A percentile compares a stretch with the other conserved stretches of the same genome.
These are phyloP conservation scores for Nicator chloris DNA, from an alignment of 2,113 vertebrate genomes.

Conservation along the genomic window DNA sequence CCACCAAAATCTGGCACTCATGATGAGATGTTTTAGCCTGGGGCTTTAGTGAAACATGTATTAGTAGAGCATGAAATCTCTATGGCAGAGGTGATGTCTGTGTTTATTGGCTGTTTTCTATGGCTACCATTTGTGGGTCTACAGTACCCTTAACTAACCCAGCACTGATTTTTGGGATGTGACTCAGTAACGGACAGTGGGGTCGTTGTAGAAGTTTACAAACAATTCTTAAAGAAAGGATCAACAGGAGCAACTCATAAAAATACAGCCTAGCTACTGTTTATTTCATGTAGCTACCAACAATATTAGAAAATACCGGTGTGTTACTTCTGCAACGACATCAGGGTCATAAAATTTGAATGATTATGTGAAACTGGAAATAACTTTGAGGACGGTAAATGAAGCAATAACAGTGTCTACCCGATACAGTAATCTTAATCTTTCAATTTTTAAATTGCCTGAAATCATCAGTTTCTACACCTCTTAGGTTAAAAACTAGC, in stretches of 20 bases:
- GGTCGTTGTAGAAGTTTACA: background rate
- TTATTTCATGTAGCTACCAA: background rate
- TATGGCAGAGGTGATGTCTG: background rate
- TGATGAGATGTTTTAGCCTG: background rate
- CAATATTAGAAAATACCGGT: background rate
- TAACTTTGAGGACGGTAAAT: background rate
- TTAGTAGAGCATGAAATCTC: background rate
- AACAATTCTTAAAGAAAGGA: background rate
- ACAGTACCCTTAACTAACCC: background rate
- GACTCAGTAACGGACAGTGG: rapidly evolving
- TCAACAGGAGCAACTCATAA: background rate
- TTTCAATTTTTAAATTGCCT: background rate
- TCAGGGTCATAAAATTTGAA: background rate
- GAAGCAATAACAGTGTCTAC: background rate
- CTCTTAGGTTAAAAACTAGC: background rate
- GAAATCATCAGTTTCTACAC: background rate
- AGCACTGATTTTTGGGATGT: background rate
- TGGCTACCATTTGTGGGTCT: background rate
- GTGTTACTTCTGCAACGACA: background rate
- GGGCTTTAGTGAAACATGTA: background rate
- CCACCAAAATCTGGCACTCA: background rate
- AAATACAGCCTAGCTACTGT: background rate
- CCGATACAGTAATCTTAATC: background rate
- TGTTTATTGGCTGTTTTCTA: background rate
- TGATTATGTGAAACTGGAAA: background rate